phyloP scores from a whole-genome alignment of 2,797 vertebrate genomes.

The Valencia hispanica region DNA sequence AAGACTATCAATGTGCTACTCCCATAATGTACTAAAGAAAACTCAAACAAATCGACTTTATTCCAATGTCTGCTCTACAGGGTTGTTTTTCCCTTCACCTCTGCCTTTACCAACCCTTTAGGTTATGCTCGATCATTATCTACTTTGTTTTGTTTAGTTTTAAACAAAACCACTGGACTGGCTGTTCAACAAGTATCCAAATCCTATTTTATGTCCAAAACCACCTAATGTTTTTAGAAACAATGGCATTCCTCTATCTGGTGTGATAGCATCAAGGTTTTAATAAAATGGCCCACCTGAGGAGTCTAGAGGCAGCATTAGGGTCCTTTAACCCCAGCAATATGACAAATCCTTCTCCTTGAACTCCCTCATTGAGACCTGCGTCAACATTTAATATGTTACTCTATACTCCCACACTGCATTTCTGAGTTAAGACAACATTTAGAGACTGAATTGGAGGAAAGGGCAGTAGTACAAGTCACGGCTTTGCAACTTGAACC shows the following conservation, averaged over 20 bases:
- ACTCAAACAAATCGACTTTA: neutral
- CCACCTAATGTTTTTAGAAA: slow-evolving; percentile 16
- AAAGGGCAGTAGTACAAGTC: slow-evolving; percentile 78
- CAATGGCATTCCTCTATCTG: slow-evolving; percentile 38
- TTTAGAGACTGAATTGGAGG: slow-evolving; percentile 79
- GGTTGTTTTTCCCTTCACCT: neutral
- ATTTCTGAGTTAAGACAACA: slow-evolving; percentile 57
- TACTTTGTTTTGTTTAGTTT: neutral
- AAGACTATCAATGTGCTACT: neutral
- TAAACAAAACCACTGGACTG: neutral
- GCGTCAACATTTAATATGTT: slow-evolving; percentile 75
- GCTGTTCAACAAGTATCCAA: neutral
- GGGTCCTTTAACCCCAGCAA: slow-evolving; percentile 40
- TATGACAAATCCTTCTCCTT: slow-evolving; percentile 57
- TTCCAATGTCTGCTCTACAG: neutral
- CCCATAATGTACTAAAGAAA: neutral
- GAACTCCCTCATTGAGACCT: slow-evolving; percentile 72
- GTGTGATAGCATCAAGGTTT: slow-evolving; percentile 49
- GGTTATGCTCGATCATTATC: neutral
- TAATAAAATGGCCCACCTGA: slow-evolving; percentile 60
- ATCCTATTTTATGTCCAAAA: neutral
- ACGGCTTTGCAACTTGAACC: slow-evolving; percentile 71
- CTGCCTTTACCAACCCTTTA: neutral
- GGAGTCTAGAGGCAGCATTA: slow-evolving; percentile 56
- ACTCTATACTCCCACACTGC: slow-evolving; percentile 62